phyloP scores from a whole-genome alignment of 2,797 vertebrate genomes.

The Acipenser oxyrinchus region DNA sequence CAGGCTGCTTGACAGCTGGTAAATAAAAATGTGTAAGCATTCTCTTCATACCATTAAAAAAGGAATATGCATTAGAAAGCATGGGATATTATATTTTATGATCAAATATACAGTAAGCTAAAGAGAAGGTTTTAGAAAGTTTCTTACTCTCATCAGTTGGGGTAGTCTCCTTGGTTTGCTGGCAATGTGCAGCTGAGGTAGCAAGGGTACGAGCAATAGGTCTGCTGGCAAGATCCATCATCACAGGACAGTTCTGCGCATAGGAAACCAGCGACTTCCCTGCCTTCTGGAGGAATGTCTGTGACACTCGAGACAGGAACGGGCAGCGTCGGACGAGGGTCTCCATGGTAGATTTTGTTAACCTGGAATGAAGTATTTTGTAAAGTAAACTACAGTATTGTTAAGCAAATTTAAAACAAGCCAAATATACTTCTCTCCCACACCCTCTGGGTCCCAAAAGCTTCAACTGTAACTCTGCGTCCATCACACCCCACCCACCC shows the following conservation, averaged over 20 bases:
- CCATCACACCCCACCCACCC: background rate
- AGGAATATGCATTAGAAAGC: no score
- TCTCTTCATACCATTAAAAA: background rate
- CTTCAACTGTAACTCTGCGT: background rate
- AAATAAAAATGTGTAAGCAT: no score
- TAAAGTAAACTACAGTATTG: background rate
- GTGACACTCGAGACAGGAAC: conserved; percentile 81
- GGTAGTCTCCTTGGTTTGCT: conserved; percentile 53
- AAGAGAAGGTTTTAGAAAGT: background rate
- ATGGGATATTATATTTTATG: no score
- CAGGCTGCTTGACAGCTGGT: conserved; percentile 4
- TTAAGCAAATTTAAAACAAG: background rate
- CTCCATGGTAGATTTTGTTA: conserved; percentile 64
- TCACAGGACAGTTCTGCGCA: conserved; percentile 63
- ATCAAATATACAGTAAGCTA: no score
- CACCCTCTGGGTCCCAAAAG: background rate
- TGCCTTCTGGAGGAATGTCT: conserved; percentile 65
- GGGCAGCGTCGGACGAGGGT: conserved; percentile 85
- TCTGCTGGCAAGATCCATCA: conserved; percentile 54
- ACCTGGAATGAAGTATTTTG: conserved; percentile 19
- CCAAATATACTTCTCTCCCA: no score
- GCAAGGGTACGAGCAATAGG: conserved; percentile 37
- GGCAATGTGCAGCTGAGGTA: conserved; percentile 44
- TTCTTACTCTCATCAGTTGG: conserved; percentile 18
- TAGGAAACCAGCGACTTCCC: conserved; percentile 61